Evolutionary conservation across 1,140 invertebrate species (phyloP), one percentile per base, ranked within the genome.

Genomic region (Aphelinus atriplicis): DNA sequence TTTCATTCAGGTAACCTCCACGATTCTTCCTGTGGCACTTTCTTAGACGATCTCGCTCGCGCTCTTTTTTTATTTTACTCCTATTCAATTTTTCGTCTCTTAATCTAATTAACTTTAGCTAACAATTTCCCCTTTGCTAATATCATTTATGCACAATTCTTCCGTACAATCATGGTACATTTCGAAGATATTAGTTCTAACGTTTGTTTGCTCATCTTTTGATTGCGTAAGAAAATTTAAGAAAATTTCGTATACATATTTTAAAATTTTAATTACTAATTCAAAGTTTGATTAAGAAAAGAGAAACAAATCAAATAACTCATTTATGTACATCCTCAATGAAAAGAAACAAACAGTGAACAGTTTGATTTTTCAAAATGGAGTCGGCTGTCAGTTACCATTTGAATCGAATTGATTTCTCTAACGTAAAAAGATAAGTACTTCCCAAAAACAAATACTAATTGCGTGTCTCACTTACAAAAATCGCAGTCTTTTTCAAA

Each of bases 1-100:
- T 75, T 26, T 26, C 69, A 63, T 70, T 85, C 83, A 85, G 85
- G 84, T 86, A 85, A 85, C 83, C 81, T 84, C 75, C 81, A 82
- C 80, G 76, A 82, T 79, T 77, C 78, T 80, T 79, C 77, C 80
- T 83, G 83, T 86, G 82, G 83, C 84, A 86, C 83, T 83, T 80
- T 78, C 56, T 78, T 66, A 66, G 69, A 65, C 69, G 50, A 53
- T 73, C 66, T 75, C 68, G 53, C 51, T 70, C 53, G 60, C 55
- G 55, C n/a, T 53, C 26, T 78, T 61, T 75, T 55, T 60, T 78
- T 67, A 53, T 57, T 56, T 65, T 45, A 71, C 42, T 46, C 63
- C 50, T 42, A 70, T 81, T 78, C 62, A 76, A 71, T 76, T 77
- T 63, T 69, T 55, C 61, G 58, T 43, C 55, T 62, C 62, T 57